A percentile compares a stretch with the other conserved stretches of the same genome.
These are phyloP conservation scores for Crotalus tigris DNA, from an alignment of 2,113 vertebrate species.

Conservation along the genomic window DNA sequence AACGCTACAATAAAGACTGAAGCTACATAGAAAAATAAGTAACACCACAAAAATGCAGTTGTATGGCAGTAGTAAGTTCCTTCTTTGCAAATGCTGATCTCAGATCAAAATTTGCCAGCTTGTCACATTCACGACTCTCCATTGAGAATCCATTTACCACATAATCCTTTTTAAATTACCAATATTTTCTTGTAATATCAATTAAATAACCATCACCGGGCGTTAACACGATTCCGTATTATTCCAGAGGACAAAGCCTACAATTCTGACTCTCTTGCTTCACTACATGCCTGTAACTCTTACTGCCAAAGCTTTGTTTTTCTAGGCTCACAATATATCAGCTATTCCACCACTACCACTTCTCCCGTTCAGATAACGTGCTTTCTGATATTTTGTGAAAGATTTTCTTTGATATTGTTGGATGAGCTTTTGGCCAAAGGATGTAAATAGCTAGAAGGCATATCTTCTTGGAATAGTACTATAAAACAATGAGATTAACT, in stretches of 20 bases:
- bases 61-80: not conserved
- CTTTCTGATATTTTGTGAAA: constrained; percentile 28
- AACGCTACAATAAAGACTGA: constrained; percentile 33
- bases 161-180: constrained; percentile 44
- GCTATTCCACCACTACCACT: constrained; percentile 17
- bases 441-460: constrained; percentile 7
- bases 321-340: constrained; percentile 20
- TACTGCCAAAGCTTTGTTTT: constrained; percentile 33
- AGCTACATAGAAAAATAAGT: constrained; percentile 28
- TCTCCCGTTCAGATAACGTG: constrained; percentile 27
- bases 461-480: constrained; percentile 6
- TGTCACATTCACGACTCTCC: constrained; percentile 56
- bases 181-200: constrained; percentile 62
- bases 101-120: constrained; percentile 54
- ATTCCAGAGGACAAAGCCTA: constrained; percentile 41
- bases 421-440: not conserved
- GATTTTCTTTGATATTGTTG: constrained; percentile 53
- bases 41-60: not conserved
- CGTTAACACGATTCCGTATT: not conserved
- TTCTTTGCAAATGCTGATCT: constrained; percentile 31
- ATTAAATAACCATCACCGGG: constrained; percentile 62
- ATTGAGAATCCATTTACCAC: constrained; percentile 47
- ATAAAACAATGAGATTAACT: not conserved
- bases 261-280: constrained; percentile 22
- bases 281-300: constrained; percentile 21